Conservation (phyloP, 2,888 invertebrate species). For the Lampropteryx suffumata region DNA sequence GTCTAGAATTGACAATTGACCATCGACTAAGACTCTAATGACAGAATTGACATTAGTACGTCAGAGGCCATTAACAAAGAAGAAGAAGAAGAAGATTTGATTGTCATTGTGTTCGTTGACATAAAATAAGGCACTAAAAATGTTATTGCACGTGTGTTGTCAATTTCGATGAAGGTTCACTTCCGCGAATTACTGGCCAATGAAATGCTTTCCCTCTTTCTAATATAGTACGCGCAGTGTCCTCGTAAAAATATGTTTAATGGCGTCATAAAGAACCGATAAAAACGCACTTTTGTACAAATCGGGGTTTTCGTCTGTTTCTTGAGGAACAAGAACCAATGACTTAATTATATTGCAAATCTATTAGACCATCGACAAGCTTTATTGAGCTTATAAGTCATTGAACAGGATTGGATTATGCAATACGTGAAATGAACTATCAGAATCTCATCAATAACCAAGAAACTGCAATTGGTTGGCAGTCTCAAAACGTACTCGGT, state of each 20-base stretch:
- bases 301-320: background rate
- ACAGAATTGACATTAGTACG: background rate
- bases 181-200: conserved; percentile 69
- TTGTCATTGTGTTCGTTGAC: background rate
- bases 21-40: no score
- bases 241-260: conserved; percentile 81
- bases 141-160: conserved; percentile 66
- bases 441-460: no score
- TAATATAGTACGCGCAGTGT: conserved; percentile 71
- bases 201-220: conserved; percentile 61
- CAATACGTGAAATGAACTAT: no score
- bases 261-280: conserved; percentile 77
- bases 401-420: no score
- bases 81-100: background rate
- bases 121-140: conserved; percentile 49
- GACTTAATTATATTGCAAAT: no score
- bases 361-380: no score
- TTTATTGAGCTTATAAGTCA: no score
- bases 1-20: no score
- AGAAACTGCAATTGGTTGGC: no score
- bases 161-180: conserved; percentile 65
- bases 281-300: conserved; percentile 49
- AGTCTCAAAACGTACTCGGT: background rate
- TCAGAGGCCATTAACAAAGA: no score
- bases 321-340: no score